Evolutionary conservation across 2,888 invertebrate genomes (phyloP).

Genomic region (Pheosia tremula): DNA sequence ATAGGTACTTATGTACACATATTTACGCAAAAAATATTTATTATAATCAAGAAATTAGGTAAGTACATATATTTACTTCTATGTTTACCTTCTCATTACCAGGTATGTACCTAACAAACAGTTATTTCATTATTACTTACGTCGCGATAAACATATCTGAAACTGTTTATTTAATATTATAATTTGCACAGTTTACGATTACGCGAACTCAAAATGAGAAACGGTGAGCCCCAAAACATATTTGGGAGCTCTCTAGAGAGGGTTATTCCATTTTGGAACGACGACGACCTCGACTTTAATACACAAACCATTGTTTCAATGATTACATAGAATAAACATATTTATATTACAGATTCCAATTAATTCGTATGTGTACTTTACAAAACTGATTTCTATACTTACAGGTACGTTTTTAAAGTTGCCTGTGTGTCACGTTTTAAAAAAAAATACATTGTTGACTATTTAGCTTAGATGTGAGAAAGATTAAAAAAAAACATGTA

Average conservation of each 20-base stretch:
- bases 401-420: too few relatives aligned
- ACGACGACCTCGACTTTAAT: constrained; percentile 13
- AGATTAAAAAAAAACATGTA: too few relatives aligned
- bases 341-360: neutral
- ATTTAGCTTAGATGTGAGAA: too few relatives aligned
- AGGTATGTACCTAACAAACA: neutral
- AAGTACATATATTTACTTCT: too few relatives aligned
- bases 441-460: too few relatives aligned
- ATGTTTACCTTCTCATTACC: neutral
- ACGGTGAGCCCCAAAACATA: constrained; percentile 46
- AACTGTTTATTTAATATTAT: constrained; percentile 20
- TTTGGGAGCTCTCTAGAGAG: constrained; percentile 32
- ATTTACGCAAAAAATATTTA: too few relatives aligned
- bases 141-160: neutral
- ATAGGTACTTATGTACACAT: too few relatives aligned
- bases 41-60: too few relatives aligned
- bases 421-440: too few relatives aligned
- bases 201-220: constrained; percentile 26
- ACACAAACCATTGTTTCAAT: constrained; percentile 27
- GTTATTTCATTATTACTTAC: neutral
- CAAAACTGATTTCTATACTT: too few relatives aligned
- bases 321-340: constrained; percentile 22
- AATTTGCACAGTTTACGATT: constrained; percentile 24
- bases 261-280: constrained; percentile 27
- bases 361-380: neutral